Base-by-base conservation (phyloP, 2,113 vertebrate species). In the Pachycephala philippinensis region DNA sequence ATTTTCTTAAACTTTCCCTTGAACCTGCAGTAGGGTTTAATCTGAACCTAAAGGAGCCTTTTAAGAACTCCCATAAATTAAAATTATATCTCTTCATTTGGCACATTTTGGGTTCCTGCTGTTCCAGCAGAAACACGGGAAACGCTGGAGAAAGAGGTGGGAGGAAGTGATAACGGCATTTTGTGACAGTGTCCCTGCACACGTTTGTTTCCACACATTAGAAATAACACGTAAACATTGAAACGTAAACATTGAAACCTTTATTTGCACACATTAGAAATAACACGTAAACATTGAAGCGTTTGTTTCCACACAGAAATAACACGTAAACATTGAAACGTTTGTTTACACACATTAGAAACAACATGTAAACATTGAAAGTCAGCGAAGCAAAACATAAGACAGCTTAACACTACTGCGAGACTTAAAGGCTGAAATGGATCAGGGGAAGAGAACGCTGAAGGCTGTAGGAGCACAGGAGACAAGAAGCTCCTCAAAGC, bases 1-100 rank as follows among this genome's bases (percentile, higher is more conserved):
- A 98, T 99, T 98, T 98, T 83, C 90, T 96, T 85, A 97, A 89
- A 98, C 86, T 97, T 96, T 92, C 59, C 91, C 90, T 97, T 95
- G 92, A 81, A 95, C 74, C 89, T 64, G 50, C 56, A 68, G 75
- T 26, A 68, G 83, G 40, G 71, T 88, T 95, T 91, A 82, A 93
- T 94, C 90, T 85, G 84, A 94, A 89, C 68, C 87, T 56, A 94
- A 87, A 77, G 69, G 26, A 87, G 45, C 47, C 90, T 97, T 95
- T 94, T 65, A 95, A 94, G 71, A 94, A 69, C 30, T 78, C 31
- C 49, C 74, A 77, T 56, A 71, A 71, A 92, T 97, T 95, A 80
- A 85, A 97, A 88, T 81, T 14, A 9, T 76, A 59, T 72, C 91
- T 95, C 71, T 90, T 86, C 31, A 61, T 93, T 89, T 68, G 53